Percentiles rank a stretch among this genome's conserved stretches.
phyloP scores from a whole-genome alignment of 1,140 invertebrate genomes.

The Steinernema feltiae region DNA sequence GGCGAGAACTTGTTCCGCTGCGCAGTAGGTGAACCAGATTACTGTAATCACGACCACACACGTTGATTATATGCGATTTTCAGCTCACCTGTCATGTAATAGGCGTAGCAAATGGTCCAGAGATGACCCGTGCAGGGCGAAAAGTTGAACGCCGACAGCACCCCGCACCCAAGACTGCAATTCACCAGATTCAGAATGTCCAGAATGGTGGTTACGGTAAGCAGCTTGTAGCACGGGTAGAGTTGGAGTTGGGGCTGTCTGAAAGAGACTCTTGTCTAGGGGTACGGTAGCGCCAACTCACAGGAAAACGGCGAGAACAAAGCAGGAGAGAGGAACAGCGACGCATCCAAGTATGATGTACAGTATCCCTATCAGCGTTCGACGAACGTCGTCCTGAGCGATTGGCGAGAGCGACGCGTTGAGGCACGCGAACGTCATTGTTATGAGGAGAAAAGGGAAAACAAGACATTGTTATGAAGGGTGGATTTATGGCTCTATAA shows the following conservation, averaged over 20 bases:
- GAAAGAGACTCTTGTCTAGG: neutral
- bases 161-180: neutral
- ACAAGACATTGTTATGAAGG: too few relatives aligned
- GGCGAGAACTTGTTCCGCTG: neutral
- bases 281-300: neutral
- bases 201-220: neutral
- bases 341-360: too few relatives aligned
- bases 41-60: neutral
- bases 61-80: neutral
- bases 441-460: too few relatives aligned
- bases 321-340: neutral
- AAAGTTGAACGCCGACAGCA: neutral
- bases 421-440: too few relatives aligned
- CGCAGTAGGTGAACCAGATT: neutral
- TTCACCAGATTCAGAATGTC: neutral
- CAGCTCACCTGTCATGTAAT: neutral
- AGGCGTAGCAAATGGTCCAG: neutral
- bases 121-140: neutral
- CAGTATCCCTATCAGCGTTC: too few relatives aligned
- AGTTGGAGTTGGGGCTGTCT: neutral
- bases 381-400: too few relatives aligned
- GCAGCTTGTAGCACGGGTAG: neutral
- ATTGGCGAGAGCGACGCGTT: too few relatives aligned
- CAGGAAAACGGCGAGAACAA: neutral
- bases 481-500: too few relatives aligned